Conservation (phyloP, 2,888 invertebrate genomes). For the Chloroclysta siterata region DNA sequence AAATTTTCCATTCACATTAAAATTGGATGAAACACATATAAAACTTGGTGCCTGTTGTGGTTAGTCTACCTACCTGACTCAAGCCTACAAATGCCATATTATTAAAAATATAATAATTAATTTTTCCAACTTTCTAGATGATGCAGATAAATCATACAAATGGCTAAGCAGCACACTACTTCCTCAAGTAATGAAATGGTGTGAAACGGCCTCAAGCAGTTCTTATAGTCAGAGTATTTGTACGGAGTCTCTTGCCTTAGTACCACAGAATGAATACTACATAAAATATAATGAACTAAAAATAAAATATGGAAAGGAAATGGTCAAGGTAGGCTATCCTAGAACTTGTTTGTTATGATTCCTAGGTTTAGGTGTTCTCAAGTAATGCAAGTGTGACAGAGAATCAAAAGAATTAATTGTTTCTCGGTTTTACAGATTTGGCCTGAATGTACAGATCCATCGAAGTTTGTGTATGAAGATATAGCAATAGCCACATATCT, state of each 20-base stretch:
- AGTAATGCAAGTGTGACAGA: not conserved
- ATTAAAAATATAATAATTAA: no score
- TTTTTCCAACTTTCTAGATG: conserved; percentile 51
- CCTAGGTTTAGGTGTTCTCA: no score
- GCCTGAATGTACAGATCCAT: conserved; percentile 96
- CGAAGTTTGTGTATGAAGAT: conserved; percentile 98
- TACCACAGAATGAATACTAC: conserved; percentile 89
- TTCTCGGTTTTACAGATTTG: conserved; percentile 86
- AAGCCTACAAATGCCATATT: not conserved
- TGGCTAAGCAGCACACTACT: conserved; percentile 86
- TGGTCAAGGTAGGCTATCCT: conserved; percentile 84
- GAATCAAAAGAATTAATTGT: not conserved
- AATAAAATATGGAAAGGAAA: conserved; percentile 89
- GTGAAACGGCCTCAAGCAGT: conserved; percentile 65
- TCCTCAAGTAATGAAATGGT: conserved; percentile 87
- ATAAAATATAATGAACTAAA: conserved; percentile 90
- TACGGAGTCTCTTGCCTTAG: conserved; percentile 86
- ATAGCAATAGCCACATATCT: conserved; percentile 96
- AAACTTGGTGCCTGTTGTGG: conserved; percentile 70
- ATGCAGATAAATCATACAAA: conserved; percentile 55
- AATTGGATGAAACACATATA: conserved; percentile 64
- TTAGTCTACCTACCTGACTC: conserved; percentile 45
- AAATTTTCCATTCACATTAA: conserved; percentile 77
- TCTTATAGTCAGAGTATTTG: conserved; percentile 49
- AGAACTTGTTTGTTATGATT: no score